These are phyloP conservation scores for Halcyon smyrnensis DNA, from an alignment of 2,797 vertebrate species.

Conservation along the genomic window DNA sequence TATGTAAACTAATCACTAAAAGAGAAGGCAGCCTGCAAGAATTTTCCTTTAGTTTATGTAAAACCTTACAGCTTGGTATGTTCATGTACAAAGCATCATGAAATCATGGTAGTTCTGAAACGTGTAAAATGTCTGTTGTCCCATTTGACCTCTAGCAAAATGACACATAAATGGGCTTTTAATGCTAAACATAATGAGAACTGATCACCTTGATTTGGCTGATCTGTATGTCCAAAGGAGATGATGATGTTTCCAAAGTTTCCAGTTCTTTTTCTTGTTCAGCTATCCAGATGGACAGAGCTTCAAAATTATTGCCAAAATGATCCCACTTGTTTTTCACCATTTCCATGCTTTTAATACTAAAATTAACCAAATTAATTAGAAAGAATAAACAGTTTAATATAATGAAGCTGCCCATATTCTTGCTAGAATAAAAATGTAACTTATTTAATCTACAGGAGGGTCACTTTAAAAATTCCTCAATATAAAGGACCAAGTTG, in stretches of 20 bases:
- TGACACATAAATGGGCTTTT: constrained; percentile 2
- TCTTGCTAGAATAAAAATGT: constrained; percentile 22
- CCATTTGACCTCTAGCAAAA: background rate
- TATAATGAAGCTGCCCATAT: constrained; percentile 37
- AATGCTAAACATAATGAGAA: constrained; percentile 70
- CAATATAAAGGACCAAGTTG: background rate
- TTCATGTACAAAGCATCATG: background rate
- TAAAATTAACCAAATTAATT: constrained; percentile 86
- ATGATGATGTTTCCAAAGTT: constrained; percentile 81
- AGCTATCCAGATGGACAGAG: constrained; percentile 91
- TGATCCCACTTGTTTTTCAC: constrained; percentile 92
- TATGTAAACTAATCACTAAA: constrained; percentile 17
- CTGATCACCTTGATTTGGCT: constrained; percentile 88
- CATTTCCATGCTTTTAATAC: constrained; percentile 91
- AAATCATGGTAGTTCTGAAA: background rate
- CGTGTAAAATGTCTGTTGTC: background rate
- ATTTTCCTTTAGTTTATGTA: background rate
- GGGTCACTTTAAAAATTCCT: background rate
- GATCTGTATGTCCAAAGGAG: constrained; percentile 87
- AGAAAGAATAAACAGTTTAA: constrained; percentile 77
- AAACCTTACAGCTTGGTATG: constrained; percentile 37
- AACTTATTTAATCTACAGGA: background rate
- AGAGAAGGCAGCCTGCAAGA: constrained; percentile 9
- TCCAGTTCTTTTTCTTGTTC: constrained; percentile 91
- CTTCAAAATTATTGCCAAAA: constrained; percentile 90